These are phyloP conservation scores for Nebria salina DNA, from an alignment of 2,888 invertebrate species.

Conservation along the genomic window DNA sequence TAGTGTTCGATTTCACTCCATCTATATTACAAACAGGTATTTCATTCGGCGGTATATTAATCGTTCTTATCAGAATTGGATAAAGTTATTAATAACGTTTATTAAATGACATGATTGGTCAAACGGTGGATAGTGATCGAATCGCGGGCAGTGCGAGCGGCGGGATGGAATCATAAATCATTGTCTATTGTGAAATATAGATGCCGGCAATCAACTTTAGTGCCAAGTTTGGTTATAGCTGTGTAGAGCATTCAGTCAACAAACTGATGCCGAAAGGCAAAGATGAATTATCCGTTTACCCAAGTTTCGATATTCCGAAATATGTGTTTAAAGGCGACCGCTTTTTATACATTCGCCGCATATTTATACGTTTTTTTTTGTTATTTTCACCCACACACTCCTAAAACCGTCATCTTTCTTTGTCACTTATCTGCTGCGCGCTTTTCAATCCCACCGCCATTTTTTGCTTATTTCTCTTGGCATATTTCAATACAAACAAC, in stretches of 20 bases:
- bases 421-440: conserved; percentile 28
- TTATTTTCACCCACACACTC: conserved; percentile 5
- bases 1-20: not conserved
- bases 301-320: conserved; percentile 36
- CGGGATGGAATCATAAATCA: conserved; percentile 51
- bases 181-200: conserved; percentile 52
- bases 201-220: conserved; percentile 37
- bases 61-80: conserved; percentile 48
- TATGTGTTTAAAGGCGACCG: conserved; percentile 26
- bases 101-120: conserved; percentile 50
- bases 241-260: not conserved
- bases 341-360: conserved; percentile 17
- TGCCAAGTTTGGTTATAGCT: conserved; percentile 15
- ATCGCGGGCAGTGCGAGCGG: conserved; percentile 18
- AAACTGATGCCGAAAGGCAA: conserved; percentile 1
- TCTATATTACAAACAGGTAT: conserved; percentile 28
- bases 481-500: not conserved
- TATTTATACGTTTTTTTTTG: conserved; percentile 29
- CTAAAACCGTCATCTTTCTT: conserved; percentile 23
- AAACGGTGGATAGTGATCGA: conserved; percentile 47
- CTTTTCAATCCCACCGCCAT: conserved; percentile 23
- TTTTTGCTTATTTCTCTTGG: conserved; percentile 19
- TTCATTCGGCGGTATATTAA: conserved; percentile 47
- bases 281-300: not conserved
- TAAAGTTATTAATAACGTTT: conserved; percentile 51